Evolutionary conservation across 2,888 invertebrate genomes (phyloP), one percentile per base, ranked within the genome.

Genomic region (Scelioninae gen. 1): DNA sequence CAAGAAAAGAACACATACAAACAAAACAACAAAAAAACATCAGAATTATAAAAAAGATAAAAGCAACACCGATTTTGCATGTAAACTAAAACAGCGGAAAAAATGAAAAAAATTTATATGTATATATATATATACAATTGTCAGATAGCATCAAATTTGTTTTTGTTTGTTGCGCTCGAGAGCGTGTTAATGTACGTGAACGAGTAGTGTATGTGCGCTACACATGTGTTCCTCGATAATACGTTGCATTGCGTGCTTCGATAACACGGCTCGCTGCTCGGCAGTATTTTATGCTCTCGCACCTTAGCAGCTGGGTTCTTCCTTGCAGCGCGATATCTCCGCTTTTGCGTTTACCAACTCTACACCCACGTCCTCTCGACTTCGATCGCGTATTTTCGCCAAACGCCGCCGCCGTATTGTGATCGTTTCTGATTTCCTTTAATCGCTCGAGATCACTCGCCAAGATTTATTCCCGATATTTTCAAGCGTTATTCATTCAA

Each of bases 181-280:
- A 29, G 65, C 60, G 77, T 53, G 82, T 58, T 82, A 81, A 75
- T 53, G 77, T 51, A 65, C 75, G 58, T 47, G 74, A 76, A 69
- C 79, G 79, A 60, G 65, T 51, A 63, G 71, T 63, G 79, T 77
- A 76, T 83, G 80, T 68, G 82, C n/a, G 83, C 79, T 60, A 76
- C 82, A 78, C 80, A 81, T 85, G 84, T 85, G 85, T 84, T 87
- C 83, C 83, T 76, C 75, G 69, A 86, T 87, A 87, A 88, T 90
- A 90, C 89, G 87, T 88, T 87, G 88, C 89, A 87, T 91, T 90
- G 91, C 91, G 90, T 91, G 91, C 89, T 85, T 88, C 90, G 91
- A 91, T 91, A 91, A 91, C 88, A 86, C 88, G 85, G 82, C 82
- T 81, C 85, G 84, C 85, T 85, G 85, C 86, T 85, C 85, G 85